Evolutionary conservation across 2,797 vertebrate genomes (phyloP), one percentile per base, ranked within the genome.

Genomic region (Cryptoblepharus egeriae): DNA sequence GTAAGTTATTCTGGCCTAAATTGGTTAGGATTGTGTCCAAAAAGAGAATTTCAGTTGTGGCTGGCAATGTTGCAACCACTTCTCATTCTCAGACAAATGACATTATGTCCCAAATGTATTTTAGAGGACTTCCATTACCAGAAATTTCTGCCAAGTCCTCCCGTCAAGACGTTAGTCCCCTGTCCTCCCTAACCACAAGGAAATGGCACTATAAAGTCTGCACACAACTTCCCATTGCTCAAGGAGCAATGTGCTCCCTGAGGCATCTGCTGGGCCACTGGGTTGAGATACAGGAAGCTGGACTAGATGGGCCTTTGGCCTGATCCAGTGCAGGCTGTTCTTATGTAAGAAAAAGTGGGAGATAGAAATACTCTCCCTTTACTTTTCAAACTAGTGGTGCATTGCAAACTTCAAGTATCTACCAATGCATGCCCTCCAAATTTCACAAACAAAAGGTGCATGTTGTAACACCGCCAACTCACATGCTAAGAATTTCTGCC

Each of bases 61-160:
- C n/a, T 32, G 15, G 55, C 37, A 24, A 83, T 77, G 84, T 9
- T 30, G 11, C 85, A 89, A 57, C 0, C 1, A 73, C 18, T 81
- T 86, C 67, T 13, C 10, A 45, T 83, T 88, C 58, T 74, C 65
- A 30, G 49, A 71, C 28, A 58, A 86, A 82, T 42, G 72, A 45
- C 2, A 32, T 60, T 80, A 35, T 18, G 73, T 45, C 26, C 26
- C 39, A 37, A 8, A 57, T 35, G 24, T 13, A 3, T 74, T 37
- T 60, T 75, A 37, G 3, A 22, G 10, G 28, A n/a, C 28, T 30
- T 0, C 28, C n/a, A 64, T 22, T 12, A 26, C 49, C 37, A 35
- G 49, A 55, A 58, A 37, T 11, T 67, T 67, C 39, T 64, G 30
- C 45, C 24, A 16, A 39, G 15, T 42, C 24, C 26, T 39, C 35